Base-by-base conservation (phyloP, 1,140 invertebrate species). In the Drosophila takahashii region DNA sequence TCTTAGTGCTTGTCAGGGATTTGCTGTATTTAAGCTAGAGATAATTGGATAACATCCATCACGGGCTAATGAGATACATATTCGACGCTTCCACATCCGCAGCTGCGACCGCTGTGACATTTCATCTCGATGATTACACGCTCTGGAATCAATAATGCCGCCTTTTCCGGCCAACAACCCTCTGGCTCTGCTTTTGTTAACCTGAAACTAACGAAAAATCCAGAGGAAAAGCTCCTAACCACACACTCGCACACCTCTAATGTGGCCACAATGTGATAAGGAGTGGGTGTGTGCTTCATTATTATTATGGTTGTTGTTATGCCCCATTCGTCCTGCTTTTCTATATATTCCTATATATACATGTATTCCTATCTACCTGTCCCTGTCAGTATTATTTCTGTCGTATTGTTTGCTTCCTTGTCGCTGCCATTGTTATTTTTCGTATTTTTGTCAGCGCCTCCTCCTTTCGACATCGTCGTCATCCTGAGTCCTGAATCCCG, bases 341-440 rank as follows among this genome's bases (percentile, higher is more conserved):
- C 15, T 42, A 15, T 42, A 41, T 42, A 18, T 10, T n/a, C 61
- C n/a, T 56, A 29, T 50, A 27, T 27, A 2, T 7, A 8, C 2
- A 18, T 18, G 18, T 44, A 9, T 47, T 16, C 50, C 10, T 34
- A 37, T 50, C 44, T 62, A 41, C 60, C 62, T 69, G 48, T 69
- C 79, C 59, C 48, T 34, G 67, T 60, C 69, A 41, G 79, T 69
- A 77, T 86, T 86, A 81, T 86, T 86, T 87, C 53, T 65, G 70
- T 76, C 69, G 73, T 80, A 86, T 85, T 85, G 83, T 87, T 87
- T 85, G 78, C 83, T 87, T 81, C 75, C 77, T 53, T 85, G 77
- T 80, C 81, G 66, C 57, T 62, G 81, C 61, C 70, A 79, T 86
- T 87, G 84, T 87, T 87, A 72, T 78, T 76, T 61, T 60, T 77